Base-by-base conservation (phyloP, 2,797 vertebrate genomes). In the Cetoscarus ocellatus region DNA sequence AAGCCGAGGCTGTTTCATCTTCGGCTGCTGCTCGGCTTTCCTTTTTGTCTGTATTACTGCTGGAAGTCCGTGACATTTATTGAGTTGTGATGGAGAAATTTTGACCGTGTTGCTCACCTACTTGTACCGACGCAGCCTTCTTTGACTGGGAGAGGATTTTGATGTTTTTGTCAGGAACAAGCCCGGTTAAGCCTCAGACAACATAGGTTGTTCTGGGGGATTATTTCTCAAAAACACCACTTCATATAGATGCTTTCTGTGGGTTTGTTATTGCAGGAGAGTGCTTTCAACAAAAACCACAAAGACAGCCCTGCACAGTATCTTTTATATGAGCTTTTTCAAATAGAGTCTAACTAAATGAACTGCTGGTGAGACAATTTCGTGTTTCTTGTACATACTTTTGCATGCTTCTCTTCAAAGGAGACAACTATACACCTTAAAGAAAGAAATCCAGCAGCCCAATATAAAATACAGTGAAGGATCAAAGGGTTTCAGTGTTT, bases 401-500 rank as follows among this genome's bases (percentile, higher is more conserved):
- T 81, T 79, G 79, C 80, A 60, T 38, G 71, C 84, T 86, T 83
- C 49, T 73, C 68, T 80, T 89, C 83, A 85, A 85, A 87, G 70
- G 39, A 71, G 62, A 17, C 51, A 36, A 40, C 73, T 61, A 53
- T 64, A 55, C 63, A 84, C 67, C 47, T 57, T 63, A 38, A 73
- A 73, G 65, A 71, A 61, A 53, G 53, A 4, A 79, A 75, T 82
- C 70, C 67, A 76, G 74, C 70, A 19, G 70, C 65, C 77, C 60
- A 58, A 67, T 52, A 27, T 53, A 56, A 64, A 74, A 60, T 58
- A 53, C 68, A 70, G 56, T 35, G 3, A 44, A 27, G 67, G 77
- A 90, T 92, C 84, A 88, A 86, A 88, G 77, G 48, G 47, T 49
- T 70, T 9, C 7, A 27, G 64, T 85, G 75, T 83, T 88, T 84